Percentiles rank a stretch among this genome's conserved stretches.
Conservation (phyloP, 64 coral and sea anemone genomes). For the Stichodactyla helianthus region DNA sequence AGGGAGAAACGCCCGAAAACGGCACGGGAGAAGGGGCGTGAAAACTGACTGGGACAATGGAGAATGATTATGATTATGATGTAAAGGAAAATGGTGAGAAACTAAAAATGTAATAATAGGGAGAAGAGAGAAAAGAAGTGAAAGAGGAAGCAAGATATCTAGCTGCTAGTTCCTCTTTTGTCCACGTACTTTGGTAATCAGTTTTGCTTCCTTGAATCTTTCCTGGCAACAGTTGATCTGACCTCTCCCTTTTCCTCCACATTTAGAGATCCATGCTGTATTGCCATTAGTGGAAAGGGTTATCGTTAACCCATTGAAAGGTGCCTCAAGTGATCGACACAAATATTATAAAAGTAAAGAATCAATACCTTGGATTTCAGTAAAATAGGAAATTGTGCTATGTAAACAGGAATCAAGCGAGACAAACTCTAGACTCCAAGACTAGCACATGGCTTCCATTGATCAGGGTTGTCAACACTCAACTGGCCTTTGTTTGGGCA, state of each 20-base stretch:
- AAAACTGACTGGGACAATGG: too few relatives aligned
- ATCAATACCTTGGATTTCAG: not conserved
- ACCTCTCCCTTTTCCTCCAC: not conserved
- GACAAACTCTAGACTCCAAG: not conserved
- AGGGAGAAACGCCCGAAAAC: too few relatives aligned
- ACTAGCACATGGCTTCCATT: not conserved
- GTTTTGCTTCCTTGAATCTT: not conserved
- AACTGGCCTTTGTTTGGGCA: not conserved
- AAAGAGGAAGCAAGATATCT: too few relatives aligned
- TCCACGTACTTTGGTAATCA: too few relatives aligned
- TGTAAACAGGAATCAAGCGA: slow-evolving; percentile 11
- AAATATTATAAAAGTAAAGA: slow-evolving; percentile 12
- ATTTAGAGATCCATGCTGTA: not conserved
- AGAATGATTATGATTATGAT: too few relatives aligned
- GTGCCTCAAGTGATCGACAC: not conserved
- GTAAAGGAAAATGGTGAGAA: too few relatives aligned
- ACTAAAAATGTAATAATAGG: too few relatives aligned
- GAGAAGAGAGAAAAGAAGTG: too few relatives aligned
- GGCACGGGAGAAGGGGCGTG: too few relatives aligned
- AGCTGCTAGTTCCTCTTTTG: too few relatives aligned
- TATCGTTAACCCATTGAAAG: not conserved
- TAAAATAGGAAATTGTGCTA: slow-evolving; percentile 6
- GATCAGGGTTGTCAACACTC: not conserved
- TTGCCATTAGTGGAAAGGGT: not conserved
- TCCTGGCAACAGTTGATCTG: not conserved